Evolutionary conservation across 2,888 invertebrate species (phyloP), one percentile per base, ranked within the genome.

Genomic region (Carpatolechia fugitivella): DNA sequence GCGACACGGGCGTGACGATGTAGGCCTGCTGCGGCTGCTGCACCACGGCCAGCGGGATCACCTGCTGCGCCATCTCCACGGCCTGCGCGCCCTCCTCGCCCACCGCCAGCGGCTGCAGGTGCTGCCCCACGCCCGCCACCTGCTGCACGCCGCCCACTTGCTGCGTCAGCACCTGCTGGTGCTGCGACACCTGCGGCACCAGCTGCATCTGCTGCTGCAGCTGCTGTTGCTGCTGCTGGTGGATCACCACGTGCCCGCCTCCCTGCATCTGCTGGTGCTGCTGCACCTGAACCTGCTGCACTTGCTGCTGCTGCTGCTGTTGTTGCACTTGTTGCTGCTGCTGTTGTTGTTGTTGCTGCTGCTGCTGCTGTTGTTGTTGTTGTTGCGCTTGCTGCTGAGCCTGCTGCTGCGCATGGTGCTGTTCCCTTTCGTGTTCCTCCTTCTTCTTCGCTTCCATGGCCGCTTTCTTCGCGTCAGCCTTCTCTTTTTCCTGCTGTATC

Each of bases 1-100:
- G 93, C 20, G 93, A 92, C 29, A 93, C 93, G 1, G 93, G 93
- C 1, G 93, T 93, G 7, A 93, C 93, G 58, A 93, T 88, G 74
- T 93, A 93, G 0, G 93, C 91, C 65, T 92, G 92, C 69, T 93
- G 93, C 47, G 92, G 92, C 62, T 93, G 92, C 59, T 91, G 92
- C 0, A 93, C 92, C 24, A 93, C 92, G 8, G 93, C 92, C 31
- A 93, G 71, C 0, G 93, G 93, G 60, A 93, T 93, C 5, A 93
- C 92, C 74, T 93, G 93, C 64, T 93, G 93, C 8, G 92, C 89
- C 80, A 93, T 92, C 64, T 93, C 92, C 52, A 92, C 90, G 1
- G 85, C 91, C 70, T 93, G 92, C 0, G 82, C 86, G 5, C 76
- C 80, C 55, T 90, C 90, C 58, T 87, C 92, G 0, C 90, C 89